Base-by-base conservation (phyloP, 35 echinoderm and acorn worm genomes). In the Eucidaris tribuloides region DNA sequence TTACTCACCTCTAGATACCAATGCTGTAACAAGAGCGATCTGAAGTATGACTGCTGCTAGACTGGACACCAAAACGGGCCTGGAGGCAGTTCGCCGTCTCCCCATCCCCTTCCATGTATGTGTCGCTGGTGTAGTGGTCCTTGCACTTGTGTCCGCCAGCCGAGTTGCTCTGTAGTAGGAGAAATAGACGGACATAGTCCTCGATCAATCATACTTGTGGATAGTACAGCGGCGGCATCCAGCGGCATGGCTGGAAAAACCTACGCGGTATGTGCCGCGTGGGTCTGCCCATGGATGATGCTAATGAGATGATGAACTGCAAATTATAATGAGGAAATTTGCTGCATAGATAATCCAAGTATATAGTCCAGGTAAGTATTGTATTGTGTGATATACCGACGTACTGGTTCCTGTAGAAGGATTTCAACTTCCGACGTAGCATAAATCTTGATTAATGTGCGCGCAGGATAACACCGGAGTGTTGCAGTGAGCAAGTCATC, bases 71-170 rank as follows among this genome's bases (percentile, higher is more conserved):
- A 74, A 40, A 74, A 42, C 37, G 7, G 68, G 25, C 68, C 39
- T 74, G 37, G 37, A 25, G 44, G 68, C 68, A n/a, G 68, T 20
- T 74, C 68, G 38, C 11, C 68, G 68, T 40, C 68, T 74, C 68
- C 68, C 68, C 68, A 74, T 74, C 25, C 68, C 68, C 68, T 74
- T 74, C 68, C 68, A 74, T 74, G 68, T 74, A 72, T 72, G 66
- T 72, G 66, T 39, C 18, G 68, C 68, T 44, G 68, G 68, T 36
- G 68, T 74, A 24, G 28, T 44, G 68, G 68, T 36, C 68, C 35
- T 74, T 14, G 68, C 68, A 74, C 68, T 20, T 13, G 68, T 74
- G 44, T 74, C 68, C 34, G 41, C 68, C 44, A 74, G 68, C 28
- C 68, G 35, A 74, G 68, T 74, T 74, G 68, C 68, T 74, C 68